These are phyloP conservation scores for Andrena fulva DNA, from an alignment of 2,888 invertebrate species.

Conservation along the genomic window DNA sequence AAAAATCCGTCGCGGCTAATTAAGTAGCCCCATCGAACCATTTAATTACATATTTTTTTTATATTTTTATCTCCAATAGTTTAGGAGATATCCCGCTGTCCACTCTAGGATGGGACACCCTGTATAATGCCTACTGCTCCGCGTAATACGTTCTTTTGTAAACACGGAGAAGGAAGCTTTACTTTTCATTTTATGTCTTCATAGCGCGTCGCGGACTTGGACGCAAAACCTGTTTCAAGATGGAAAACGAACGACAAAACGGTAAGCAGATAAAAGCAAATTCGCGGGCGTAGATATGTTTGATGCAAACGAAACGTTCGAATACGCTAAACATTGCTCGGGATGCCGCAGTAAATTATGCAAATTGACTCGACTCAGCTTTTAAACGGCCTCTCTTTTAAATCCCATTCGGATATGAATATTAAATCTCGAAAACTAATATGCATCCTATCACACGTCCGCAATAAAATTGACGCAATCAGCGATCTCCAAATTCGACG, in stretches of 20 bases:
- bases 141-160: not conserved
- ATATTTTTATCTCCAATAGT: too few relatives aligned
- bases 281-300: constrained; percentile 3
- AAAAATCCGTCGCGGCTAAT: too few relatives aligned
- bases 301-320: not conserved
- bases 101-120: too few relatives aligned
- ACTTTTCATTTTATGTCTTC: constrained; percentile 6
- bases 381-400: not conserved
- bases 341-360: constrained; percentile 26
- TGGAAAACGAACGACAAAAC: constrained; percentile 21
- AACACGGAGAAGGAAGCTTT: not conserved
- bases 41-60: too few relatives aligned
- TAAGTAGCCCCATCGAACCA: too few relatives aligned
- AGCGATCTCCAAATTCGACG: too few relatives aligned
- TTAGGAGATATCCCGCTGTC: too few relatives aligned
- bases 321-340: not conserved
- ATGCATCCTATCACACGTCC: too few relatives aligned
- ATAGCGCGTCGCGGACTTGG: constrained; percentile 2
- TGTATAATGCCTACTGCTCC: not conserved
- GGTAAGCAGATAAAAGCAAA: constrained; percentile 18
- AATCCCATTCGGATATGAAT: too few relatives aligned
- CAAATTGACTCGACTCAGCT: not conserved
- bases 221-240: constrained; percentile 24
- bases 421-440: too few relatives aligned
- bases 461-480: too few relatives aligned